A percentile compares a stretch with the other conserved stretches of the same genome.
These are phyloP conservation scores for Sitobion miscanthi DNA, from an alignment of 1,140 invertebrate genomes.

Conservation along the genomic window DNA sequence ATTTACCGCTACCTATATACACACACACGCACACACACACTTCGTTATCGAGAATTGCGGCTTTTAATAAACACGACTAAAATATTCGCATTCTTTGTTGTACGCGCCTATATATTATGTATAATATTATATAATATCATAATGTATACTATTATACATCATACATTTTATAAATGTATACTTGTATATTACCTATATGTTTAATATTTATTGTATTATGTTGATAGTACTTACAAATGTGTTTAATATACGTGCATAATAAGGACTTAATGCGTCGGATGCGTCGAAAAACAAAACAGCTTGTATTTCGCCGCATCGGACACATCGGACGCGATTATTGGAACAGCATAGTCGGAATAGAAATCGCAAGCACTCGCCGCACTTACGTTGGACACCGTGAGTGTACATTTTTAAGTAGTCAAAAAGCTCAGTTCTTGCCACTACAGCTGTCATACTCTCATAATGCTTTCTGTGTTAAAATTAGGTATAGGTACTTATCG, in stretches of 20 bases:
- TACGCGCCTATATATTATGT: neutral
- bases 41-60: constrained; percentile 43
- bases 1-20: constrained; percentile 18
- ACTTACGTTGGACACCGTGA: too few species aligned
- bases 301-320: too few species aligned
- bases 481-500: too few species aligned
- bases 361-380: too few species aligned
- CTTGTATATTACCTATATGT: neutral
- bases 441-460: too few species aligned
- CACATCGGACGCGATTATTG: too few species aligned
- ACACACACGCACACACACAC: constrained; percentile 36
- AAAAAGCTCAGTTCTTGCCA: too few species aligned
- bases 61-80: constrained; percentile 45
- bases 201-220: neutral
- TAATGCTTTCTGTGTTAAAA: too few species aligned
- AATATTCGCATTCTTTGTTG: constrained; percentile 44
- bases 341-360: too few species aligned
- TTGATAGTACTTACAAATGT: neutral
- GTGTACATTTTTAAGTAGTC: too few species aligned
- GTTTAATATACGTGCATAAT: neutral
- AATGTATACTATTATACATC: neutral
- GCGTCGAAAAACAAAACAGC: too few species aligned
- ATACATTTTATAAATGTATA: neutral
- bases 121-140: neutral
- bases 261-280: neutral